These are phyloP conservation scores for Sinonovacula constricta DNA, from an alignment of 1,140 invertebrate species.

Conservation along the genomic window DNA sequence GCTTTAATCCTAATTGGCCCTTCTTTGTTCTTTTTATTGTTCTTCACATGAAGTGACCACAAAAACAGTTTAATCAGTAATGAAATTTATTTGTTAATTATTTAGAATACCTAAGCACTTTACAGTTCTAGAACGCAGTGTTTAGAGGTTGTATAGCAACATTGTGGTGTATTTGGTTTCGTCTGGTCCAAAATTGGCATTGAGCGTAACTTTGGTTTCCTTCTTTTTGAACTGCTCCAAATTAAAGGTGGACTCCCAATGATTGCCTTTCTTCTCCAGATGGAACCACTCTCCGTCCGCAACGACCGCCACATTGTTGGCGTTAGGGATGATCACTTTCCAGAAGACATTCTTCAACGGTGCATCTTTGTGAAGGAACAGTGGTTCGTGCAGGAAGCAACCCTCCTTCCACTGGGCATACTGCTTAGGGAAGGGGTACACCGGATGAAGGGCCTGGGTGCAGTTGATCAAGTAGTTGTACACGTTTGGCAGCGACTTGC, in stretches of 20 bases:
- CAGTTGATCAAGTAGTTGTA: slow-evolving; percentile 77
- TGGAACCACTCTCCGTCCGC: slow-evolving; percentile 76
- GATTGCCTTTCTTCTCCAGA: slow-evolving; percentile 69
- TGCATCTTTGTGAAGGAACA: slow-evolving; percentile 64
- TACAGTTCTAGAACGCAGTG: too few species aligned
- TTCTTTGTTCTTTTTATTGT: too few species aligned
- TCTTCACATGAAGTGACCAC: too few species aligned
- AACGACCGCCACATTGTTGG: slow-evolving; percentile 74
- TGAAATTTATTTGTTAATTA: too few species aligned
- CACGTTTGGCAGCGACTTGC: slow-evolving; percentile 75
- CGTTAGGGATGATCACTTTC: slow-evolving; percentile 72
- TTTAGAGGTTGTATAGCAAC: slow-evolving; percentile 74
- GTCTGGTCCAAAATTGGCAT: slow-evolving; percentile 75
- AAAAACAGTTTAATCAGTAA: too few species aligned
- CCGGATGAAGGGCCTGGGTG: slow-evolving; percentile 54
- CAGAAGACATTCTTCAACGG: slow-evolving; percentile 60
- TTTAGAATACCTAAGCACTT: too few species aligned
- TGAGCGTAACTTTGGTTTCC: slow-evolving; percentile 70
- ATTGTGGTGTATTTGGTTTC: slow-evolving; percentile 76
- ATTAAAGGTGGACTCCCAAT: slow-evolving; percentile 70
- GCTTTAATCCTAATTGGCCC: too few species aligned
- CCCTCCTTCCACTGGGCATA: slow-evolving; percentile 79
- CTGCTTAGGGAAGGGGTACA: slow-evolving; percentile 77
- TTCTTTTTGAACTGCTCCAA: slow-evolving; percentile 62
- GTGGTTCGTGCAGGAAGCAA: slow-evolving; percentile 75